Base-by-base conservation (phyloP, 2,113 vertebrate species). In the Sylvilagus bachmani region DNA sequence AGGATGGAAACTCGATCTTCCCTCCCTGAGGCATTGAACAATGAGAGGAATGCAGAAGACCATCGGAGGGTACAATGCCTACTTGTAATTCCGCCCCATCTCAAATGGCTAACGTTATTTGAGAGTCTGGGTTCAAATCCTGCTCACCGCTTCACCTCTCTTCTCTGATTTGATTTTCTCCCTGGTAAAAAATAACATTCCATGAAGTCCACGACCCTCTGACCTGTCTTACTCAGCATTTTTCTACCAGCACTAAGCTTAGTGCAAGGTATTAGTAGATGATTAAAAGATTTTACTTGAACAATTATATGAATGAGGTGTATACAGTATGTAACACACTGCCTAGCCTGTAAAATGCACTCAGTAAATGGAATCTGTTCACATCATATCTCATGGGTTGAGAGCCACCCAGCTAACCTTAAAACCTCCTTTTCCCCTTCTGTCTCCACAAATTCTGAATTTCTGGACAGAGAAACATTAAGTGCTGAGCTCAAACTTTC, bases 381-480 rank as follows among this genome's bases (percentile, higher is more conserved):
- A 79, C 49, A 49, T 36, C 19, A 12, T 75, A 89, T 87, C 17
- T 22, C 38, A 16, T 61, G 79, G 19, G 10, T 31, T 88, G 55
- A 95, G 62, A 25, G 31, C 44, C 49, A 69, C 49, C 86, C 73
- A 73, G 58, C 82, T 90, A 49, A 80, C 64, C 58, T 6, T 62
- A 79, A 80, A 71, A 87, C 19, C 25, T 38, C 62, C 19, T 84
- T 90, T 90, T 74, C 81, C 38, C 87, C 38, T 94, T 79, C 78
- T 86, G 9, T 78, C 51, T 61, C 29, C 53, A 64, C 33, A 58
- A 21, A 66, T 67, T 94, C 29, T 94, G 89, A 36, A 67, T 83
- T 92, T 88, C 91, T 95, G n/a, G 64, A 31, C 31, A 89, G 38
- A 92, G 38, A 92, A 69, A 13, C n/a, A 49, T 92, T 44, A 87